phyloP scores from a whole-genome alignment of 2,113 vertebrate species.

The Phasianus colchicus region DNA sequence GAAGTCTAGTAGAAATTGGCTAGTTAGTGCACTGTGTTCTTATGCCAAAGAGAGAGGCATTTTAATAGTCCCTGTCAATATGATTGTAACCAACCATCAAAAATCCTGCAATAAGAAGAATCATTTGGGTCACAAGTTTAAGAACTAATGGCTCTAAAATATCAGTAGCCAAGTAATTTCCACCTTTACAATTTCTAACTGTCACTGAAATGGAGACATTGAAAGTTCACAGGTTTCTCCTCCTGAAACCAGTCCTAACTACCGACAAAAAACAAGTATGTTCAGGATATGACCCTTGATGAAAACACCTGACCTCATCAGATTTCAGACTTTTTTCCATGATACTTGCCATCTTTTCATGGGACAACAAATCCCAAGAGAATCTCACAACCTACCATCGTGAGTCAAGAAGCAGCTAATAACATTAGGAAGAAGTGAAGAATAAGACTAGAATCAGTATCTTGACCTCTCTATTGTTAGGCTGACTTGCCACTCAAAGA shows the following conservation, averaged over 20 bases:
- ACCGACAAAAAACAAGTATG: not conserved
- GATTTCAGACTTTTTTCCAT: not conserved
- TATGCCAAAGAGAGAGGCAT: not conserved
- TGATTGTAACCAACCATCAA: not conserved
- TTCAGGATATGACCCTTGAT: not conserved
- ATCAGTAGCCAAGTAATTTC: not conserved
- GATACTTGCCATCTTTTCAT: not conserved
- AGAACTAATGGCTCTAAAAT: not conserved
- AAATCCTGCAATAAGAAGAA: not conserved
- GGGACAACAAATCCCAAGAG: not conserved
- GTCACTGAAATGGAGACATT: not conserved
- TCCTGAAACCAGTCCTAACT: not conserved
- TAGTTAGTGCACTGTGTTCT: not conserved
- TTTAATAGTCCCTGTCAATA: not conserved
- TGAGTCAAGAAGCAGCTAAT: not conserved
- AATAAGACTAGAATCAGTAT: slow-evolving; percentile 8
- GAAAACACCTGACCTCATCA: not conserved
- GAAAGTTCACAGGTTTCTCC: not conserved
- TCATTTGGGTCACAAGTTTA: not conserved
- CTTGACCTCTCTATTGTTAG: slow-evolving; percentile 16
- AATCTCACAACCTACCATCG: not conserved
- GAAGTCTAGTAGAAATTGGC: not conserved
- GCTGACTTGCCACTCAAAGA: not conserved
- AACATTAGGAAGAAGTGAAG: not conserved
- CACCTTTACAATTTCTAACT: not conserved